Evolutionary conservation across 2,888 invertebrate genomes (phyloP).

Genomic region (Macrosoma leucophasiata): DNA sequence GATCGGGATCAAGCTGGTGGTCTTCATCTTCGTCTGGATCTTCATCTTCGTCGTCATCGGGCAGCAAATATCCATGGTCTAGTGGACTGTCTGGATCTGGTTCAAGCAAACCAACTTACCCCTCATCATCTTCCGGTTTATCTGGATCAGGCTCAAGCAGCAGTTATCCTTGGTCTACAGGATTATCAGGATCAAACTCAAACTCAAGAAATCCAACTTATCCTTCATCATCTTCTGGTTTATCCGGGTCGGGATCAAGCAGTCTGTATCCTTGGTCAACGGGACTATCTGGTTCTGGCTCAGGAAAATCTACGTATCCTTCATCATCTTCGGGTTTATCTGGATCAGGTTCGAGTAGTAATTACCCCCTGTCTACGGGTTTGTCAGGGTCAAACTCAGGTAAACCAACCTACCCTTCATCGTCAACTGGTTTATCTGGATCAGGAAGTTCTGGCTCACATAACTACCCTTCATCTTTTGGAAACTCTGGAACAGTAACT

Average conservation of each 20-base stretch:
- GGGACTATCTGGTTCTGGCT: constrained; percentile 9
- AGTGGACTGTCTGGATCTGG: constrained; percentile 26
- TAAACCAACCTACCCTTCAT: constrained; percentile 6
- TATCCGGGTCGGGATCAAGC: constrained; percentile 25
- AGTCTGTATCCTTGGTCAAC: constrained; percentile 14
- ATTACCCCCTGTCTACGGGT: constrained; percentile 26
- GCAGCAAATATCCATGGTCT: constrained; percentile 18
- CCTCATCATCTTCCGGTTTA: constrained; percentile 27
- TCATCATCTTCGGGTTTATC: not conserved
- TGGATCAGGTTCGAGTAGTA: constrained; percentile 4
- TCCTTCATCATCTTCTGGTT: constrained; percentile 25
- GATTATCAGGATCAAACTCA: constrained; percentile 5
- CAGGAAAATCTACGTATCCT: too few relatives aligned
- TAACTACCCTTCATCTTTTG: constrained; percentile 15
- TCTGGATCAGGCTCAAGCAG: constrained; percentile 21
- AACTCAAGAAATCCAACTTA: constrained; percentile 14
- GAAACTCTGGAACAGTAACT: constrained; percentile 8
- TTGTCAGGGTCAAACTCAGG: constrained; percentile 25
- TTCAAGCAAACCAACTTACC: constrained; percentile 21
- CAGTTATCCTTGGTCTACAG: constrained; percentile 9
- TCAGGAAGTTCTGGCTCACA: constrained; percentile 16
- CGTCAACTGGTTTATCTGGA: constrained; percentile 21
- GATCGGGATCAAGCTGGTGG: constrained; percentile 20
- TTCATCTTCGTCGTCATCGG: constrained; percentile 6
- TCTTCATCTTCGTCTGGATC: constrained; percentile 15